Evolutionary conservation across 2,888 invertebrate species (phyloP).

Genomic region (Achlya flavicornis): DNA sequence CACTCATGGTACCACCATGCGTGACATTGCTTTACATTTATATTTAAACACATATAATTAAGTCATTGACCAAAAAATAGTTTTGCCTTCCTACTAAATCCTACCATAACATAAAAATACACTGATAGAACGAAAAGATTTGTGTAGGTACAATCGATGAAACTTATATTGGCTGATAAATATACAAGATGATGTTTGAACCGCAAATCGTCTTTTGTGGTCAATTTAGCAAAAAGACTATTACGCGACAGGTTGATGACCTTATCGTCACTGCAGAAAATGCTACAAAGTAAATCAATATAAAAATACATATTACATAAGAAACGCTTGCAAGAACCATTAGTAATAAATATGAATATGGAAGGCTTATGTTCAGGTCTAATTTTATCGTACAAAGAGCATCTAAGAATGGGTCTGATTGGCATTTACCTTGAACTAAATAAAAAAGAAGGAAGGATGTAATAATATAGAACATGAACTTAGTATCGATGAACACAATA

Average conservation of each 20-base stretch:
- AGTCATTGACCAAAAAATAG: not conserved
- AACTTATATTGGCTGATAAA: not conserved
- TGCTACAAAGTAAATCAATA: not conserved
- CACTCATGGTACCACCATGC: conserved; percentile 41
- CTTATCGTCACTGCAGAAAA: conserved; percentile 25
- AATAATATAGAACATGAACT: no score
- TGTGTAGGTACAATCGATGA: not conserved
- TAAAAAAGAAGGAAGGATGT: no score
- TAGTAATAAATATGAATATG: no score
- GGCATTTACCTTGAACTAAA: no score
- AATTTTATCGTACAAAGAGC: no score
- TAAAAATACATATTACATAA: no score
- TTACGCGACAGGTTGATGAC: conserved; percentile 31
- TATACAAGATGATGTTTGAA: not conserved
- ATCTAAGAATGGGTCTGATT: no score
- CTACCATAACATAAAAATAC: no score
- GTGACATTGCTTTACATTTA: conserved; percentile 38
- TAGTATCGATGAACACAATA: no score
- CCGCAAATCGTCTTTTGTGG: conserved; percentile 24
- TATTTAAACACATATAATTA: conserved; percentile 13
- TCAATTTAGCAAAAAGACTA: conserved; percentile 26
- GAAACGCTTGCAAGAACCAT: no score
- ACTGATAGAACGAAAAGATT: not conserved
- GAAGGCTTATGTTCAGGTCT: no score
- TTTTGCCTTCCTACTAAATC: no score